Evolutionary conservation across 2,888 invertebrate species (phyloP).

Genomic region (Cheilosia urbana): DNA sequence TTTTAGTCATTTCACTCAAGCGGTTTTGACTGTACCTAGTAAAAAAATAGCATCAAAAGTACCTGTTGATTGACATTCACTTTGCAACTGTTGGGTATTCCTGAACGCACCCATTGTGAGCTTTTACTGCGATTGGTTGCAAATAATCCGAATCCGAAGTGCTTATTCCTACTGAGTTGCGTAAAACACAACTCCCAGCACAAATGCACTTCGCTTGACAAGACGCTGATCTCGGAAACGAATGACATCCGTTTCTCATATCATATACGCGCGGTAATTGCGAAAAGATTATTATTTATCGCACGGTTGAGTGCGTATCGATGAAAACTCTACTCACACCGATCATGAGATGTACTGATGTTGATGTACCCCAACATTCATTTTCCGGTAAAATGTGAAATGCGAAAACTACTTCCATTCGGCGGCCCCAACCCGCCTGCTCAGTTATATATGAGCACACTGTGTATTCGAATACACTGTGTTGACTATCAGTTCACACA

Average conservation of each 20-base stretch:
- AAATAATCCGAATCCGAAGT: too few species aligned
- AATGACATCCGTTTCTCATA: constrained; percentile 33
- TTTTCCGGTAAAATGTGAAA: constrained; percentile 44
- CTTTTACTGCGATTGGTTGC: too few species aligned
- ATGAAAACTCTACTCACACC: constrained; percentile 50
- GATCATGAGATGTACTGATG: constrained; percentile 13
- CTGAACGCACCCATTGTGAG: too few species aligned
- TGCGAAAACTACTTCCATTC: constrained; percentile 55
- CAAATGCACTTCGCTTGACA: not conserved
- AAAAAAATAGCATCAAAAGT: too few species aligned
- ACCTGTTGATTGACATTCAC: too few species aligned
- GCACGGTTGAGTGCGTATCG: constrained; percentile 56
- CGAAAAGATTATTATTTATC: constrained; percentile 39
- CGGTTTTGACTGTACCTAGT: too few species aligned
- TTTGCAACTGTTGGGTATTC: too few species aligned
- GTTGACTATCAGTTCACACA: constrained; percentile 48
- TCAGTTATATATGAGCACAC: not conserved
- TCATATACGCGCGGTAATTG: not conserved
- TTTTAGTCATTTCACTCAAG: too few species aligned
- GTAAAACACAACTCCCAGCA: not conserved
- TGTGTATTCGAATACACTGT: not conserved
- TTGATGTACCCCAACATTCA: constrained; percentile 8
- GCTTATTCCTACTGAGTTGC: too few species aligned
- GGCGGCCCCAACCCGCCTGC: not conserved
- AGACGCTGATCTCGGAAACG: not conserved